Conservation (phyloP, 1,140 invertebrate species). For the Lineus longissimus region DNA sequence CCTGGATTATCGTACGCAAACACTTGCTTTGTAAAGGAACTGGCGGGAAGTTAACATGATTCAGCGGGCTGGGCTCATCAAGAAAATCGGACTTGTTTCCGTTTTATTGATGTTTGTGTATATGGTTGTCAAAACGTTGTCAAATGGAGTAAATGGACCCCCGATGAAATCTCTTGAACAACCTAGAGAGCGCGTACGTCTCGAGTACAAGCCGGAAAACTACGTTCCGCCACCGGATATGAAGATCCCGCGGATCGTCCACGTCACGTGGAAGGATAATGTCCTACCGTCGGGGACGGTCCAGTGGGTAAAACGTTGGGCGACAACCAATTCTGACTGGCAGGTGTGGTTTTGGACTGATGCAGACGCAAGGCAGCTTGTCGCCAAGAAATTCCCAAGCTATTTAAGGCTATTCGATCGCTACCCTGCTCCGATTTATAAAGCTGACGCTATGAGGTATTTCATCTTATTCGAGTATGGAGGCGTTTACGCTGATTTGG, state of each 20-base stretch:
- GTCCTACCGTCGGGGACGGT: background rate
- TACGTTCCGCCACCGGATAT: too few species aligned
- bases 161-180: too few species aligned
- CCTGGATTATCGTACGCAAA: too few species aligned
- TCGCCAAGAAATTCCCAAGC: constrained; percentile 14
- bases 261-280: constrained; percentile 15
- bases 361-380: constrained; percentile 8
- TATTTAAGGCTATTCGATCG: constrained; percentile 5
- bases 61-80: too few species aligned
- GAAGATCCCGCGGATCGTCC: constrained; percentile 15
- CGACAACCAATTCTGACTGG: constrained; percentile 10
- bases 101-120: too few species aligned
- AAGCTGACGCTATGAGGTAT: constrained; percentile 13
- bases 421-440: constrained; percentile 10
- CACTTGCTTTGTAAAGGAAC: too few species aligned
- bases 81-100: too few species aligned
- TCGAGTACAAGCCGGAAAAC: too few species aligned
- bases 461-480: constrained; percentile 10
- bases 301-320: constrained; percentile 11
- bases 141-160: too few species aligned
- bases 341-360: constrained; percentile 20
- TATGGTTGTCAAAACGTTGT: too few species aligned
- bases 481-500: constrained; percentile 11
- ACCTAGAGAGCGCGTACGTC: too few species aligned
- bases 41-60: too few species aligned